These are phyloP conservation scores for Bungarus multicinctus DNA, from an alignment of 2,113 vertebrate species.

Conservation along the genomic window DNA sequence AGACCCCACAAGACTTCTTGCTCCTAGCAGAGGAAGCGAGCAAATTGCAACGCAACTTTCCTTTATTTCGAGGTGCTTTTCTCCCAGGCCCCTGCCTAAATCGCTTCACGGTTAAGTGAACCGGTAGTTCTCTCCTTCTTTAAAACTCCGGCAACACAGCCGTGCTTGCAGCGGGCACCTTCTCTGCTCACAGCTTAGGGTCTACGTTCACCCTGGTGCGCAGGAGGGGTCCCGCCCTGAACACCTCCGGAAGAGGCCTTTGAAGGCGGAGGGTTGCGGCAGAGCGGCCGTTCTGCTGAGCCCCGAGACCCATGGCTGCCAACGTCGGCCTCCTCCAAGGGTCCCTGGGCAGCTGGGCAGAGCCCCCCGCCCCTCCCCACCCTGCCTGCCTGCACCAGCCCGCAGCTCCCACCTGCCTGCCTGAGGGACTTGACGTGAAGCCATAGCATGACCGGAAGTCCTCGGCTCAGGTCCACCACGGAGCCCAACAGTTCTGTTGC, in stretches of 20 bases:
- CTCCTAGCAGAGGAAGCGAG: background rate
- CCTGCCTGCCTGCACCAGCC: background rate
- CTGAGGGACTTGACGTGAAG: background rate
- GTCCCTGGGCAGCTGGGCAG: background rate
- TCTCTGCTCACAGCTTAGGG: background rate
- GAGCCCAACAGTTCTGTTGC: background rate
- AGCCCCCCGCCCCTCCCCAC: background rate
- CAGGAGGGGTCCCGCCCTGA: background rate
- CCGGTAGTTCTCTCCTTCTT: background rate
- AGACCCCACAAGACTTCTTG: background rate
- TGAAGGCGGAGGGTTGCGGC: background rate
- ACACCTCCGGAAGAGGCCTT: background rate
- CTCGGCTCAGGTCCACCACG: background rate
- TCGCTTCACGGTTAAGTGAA: background rate
- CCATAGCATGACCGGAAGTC: background rate
- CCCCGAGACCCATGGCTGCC: background rate
- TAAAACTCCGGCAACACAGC: background rate
- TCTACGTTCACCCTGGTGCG: background rate
- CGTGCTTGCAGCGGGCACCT: background rate
- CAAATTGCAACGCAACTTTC: background rate
- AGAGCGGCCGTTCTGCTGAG: background rate
- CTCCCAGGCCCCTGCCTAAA: background rate
- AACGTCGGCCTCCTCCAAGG: background rate
- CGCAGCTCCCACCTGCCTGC: background rate
- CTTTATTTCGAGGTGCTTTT: background rate